A percentile compares a stretch with the other conserved stretches of the same genome.
These are phyloP conservation scores for Alitta virens DNA, from an alignment of 2,888 invertebrate genomes.

Conservation along the genomic window DNA sequence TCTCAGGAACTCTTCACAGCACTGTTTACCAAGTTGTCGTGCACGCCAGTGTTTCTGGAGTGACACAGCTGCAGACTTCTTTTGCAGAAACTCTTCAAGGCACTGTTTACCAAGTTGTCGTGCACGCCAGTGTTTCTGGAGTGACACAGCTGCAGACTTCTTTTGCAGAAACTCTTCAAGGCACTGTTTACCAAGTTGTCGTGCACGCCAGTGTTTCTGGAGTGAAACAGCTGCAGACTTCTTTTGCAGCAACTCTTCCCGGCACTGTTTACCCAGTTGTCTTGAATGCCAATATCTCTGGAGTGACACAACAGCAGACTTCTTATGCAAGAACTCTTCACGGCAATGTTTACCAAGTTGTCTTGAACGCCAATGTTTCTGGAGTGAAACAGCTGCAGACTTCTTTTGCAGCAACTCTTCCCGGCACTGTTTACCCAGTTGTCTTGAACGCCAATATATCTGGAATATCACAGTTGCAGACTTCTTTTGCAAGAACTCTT, in stretches of 20 bases:
- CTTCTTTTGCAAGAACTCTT: neutral
- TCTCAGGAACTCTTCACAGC: neutral
- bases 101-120: neutral
- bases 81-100: neutral
- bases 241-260: neutral
- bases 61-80: slow-evolving; percentile 20
- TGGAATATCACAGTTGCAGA: slow-evolving; percentile 36
- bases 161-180: slow-evolving; percentile 13
- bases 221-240: slow-evolving; percentile 24
- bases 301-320: slow-evolving; percentile 10
- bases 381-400: slow-evolving; percentile 27
- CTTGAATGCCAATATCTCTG: slow-evolving; percentile 17
- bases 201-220: slow-evolving; percentile 26
- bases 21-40: neutral
- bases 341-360: slow-evolving; percentile 3
- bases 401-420: neutral
- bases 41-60: slow-evolving; percentile 29
- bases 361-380: slow-evolving; percentile 24
- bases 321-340: slow-evolving; percentile 12
- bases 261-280: neutral
- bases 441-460: slow-evolving; percentile 26
- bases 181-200: slow-evolving; percentile 5
- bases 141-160: slow-evolving; percentile 4
- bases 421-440: neutral
- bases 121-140: slow-evolving; percentile 19